A percentile compares a stretch with the other conserved stretches of the same genome.
These are phyloP conservation scores for Rhynchomys soricoides DNA, from an alignment of 2,113 vertebrate species.

Conservation along the genomic window DNA sequence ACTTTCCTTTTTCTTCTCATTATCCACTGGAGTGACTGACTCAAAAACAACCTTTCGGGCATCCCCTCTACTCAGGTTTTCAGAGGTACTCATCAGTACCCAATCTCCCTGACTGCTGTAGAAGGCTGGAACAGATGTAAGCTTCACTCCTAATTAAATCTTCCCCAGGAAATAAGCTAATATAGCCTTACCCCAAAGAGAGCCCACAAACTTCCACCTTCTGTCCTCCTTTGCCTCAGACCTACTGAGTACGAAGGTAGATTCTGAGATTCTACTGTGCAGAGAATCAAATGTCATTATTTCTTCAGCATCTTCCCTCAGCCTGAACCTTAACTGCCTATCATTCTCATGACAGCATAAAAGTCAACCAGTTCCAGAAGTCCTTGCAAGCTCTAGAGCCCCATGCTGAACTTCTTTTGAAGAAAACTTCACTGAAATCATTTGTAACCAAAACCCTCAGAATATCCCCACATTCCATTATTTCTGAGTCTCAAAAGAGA, in stretches of 20 bases:
- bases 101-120: not conserved
- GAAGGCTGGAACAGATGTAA: not conserved
- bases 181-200: not conserved
- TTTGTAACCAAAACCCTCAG: constrained; percentile 30
- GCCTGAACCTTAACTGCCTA: not conserved
- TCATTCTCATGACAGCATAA: constrained; percentile 23
- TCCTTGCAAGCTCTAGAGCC: not conserved
- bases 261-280: not conserved
- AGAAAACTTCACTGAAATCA: constrained; percentile 26
- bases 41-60: not conserved
- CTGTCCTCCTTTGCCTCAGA: constrained; percentile 20
- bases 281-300: not conserved
- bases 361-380: constrained; percentile 52
- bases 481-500: constrained; percentile 23
- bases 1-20: constrained; percentile 24
- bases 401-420: not conserved
- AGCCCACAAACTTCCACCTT: constrained; percentile 12
- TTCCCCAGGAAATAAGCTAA: not conserved
- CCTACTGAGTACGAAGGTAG: not conserved
- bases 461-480: constrained; percentile 22
- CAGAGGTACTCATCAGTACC: not conserved
- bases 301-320: constrained; percentile 18
- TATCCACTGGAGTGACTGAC: not conserved
- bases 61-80: not conserved
- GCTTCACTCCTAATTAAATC: not conserved